Conservation (phyloP, 2,113 vertebrate species). For the Propithecus coquereli region DNA sequence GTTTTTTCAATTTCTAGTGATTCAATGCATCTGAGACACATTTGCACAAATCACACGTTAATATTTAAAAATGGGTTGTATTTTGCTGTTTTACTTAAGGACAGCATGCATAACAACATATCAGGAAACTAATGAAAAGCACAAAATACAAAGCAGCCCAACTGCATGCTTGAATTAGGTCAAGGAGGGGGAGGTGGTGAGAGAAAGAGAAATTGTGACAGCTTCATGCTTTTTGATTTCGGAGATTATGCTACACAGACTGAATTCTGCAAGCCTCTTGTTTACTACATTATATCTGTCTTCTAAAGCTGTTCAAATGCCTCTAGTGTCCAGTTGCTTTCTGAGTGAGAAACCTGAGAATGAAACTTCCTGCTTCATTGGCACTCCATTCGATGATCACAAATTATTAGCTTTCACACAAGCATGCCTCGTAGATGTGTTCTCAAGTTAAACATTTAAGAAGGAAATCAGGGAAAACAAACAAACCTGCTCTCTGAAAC, state of each 20-base stretch:
- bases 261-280: not conserved
- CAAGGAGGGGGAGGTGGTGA: not conserved
- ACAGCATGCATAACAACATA: not conserved
- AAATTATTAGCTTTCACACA: not conserved
- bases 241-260: not conserved
- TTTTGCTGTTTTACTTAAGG: slow-evolving; percentile 52
- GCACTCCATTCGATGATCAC: not conserved
- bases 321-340: slow-evolving; percentile 28
- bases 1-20: slow-evolving; percentile 66
- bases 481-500: slow-evolving; percentile 7
- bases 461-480: slow-evolving; percentile 25
- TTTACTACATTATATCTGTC: not conserved
- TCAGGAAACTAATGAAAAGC: not conserved
- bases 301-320: not conserved
- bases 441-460: slow-evolving; percentile 47
- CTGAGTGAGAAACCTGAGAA: not conserved
- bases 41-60: slow-evolving; percentile 51
- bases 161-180: fast-evolving
- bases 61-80: slow-evolving; percentile 64
- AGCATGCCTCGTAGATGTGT: not conserved
- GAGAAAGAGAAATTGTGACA: not conserved
- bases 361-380: not conserved
- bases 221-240: slow-evolving; percentile 5
- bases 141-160: slow-evolving; percentile 3
- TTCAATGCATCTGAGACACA: slow-evolving; percentile 53